Evolutionary conservation across 1,140 invertebrate genomes (phyloP), one percentile per base, ranked within the genome.

Genomic region (Octopus bimaculoides): DNA sequence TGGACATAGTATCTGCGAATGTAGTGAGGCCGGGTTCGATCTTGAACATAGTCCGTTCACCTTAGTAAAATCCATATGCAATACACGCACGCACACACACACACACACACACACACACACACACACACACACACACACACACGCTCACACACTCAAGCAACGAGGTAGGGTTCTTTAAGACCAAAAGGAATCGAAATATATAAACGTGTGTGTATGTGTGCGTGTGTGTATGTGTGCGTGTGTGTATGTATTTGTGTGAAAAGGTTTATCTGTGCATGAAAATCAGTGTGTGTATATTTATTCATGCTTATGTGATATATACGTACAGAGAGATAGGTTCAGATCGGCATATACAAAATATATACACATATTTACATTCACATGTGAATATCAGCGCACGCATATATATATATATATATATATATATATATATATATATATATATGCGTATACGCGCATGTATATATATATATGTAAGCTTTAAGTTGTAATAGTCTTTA

Each of bases 21-120:
- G 56, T 61, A 14, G 56, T 8, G 14, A 61, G 14, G 14, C 7
- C 7, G 7, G 7, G 7, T 14, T 14, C 7, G 14, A 61, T 61
- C 14, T 61, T 14, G 7, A 8, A 14, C 56, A 8, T 61, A 8
- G 14, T 8, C 7, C 7, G 7, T 61, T 8, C 14, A 14, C 56
- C 7, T 61, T 14, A 61, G 7, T 61, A 7, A 61, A 14, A 61
- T 61, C 56, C 14, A n/a, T n/a, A n/a, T n/a, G n/a, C n/a, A n/a
- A n/a, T 61, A 61, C 56, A 7, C 56, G 14, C 7, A 61, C 14
- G 7, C 7, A 61, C 56, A 61, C 56, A 61, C 56, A 61, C 56
- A 61, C 56, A 61, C 56, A 61, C 56, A 6, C 66, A 69, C 12
- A 69, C 66, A 69, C 66, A 69, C 66, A 69, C 66, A 69, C 66